Percentiles rank a stretch among this genome's conserved stretches.
Evolutionary conservation across 2,888 invertebrate genomes (phyloP).

Genomic region (Myathropa florea): DNA sequence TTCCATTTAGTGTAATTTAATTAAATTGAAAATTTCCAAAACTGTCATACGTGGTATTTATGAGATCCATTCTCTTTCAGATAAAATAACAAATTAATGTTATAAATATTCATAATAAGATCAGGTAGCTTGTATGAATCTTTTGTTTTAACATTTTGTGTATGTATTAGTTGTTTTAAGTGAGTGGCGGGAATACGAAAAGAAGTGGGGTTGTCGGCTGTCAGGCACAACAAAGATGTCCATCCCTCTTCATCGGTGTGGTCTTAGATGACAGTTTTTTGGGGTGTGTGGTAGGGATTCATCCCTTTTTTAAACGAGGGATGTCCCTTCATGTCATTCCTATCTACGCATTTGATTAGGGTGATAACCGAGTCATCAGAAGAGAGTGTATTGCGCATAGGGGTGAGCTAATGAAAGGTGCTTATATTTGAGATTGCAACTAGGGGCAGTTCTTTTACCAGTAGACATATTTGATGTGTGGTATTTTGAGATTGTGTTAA

Average conservation of each 20-base stretch:
- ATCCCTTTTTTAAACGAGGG: not conserved
- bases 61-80: constrained; percentile 15
- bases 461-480: not conserved
- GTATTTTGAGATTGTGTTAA: not conserved
- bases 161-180: not conserved
- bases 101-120: constrained; percentile 50
- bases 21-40: constrained; percentile 40
- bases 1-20: constrained; percentile 30
- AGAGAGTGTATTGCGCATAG: constrained; percentile 4
- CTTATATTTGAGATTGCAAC: not conserved
- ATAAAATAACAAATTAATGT: constrained; percentile 45
- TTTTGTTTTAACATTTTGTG: constrained; percentile 13
- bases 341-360: constrained; percentile 18
- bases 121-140: constrained; percentile 8
- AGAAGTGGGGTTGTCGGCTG: not conserved
- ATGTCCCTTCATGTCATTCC: constrained; percentile 11
- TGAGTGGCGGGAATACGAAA: constrained; percentile 1
- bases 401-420: constrained; percentile 1
- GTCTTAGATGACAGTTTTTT: not conserved
- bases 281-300: not conserved
- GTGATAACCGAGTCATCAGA: constrained; percentile 12
- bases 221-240: not conserved
- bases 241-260: not conserved
- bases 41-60: constrained; percentile 41
- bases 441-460: not conserved